These are phyloP conservation scores for Mya arenaria DNA, from an alignment of 1,140 invertebrate species.

Conservation along the genomic window DNA sequence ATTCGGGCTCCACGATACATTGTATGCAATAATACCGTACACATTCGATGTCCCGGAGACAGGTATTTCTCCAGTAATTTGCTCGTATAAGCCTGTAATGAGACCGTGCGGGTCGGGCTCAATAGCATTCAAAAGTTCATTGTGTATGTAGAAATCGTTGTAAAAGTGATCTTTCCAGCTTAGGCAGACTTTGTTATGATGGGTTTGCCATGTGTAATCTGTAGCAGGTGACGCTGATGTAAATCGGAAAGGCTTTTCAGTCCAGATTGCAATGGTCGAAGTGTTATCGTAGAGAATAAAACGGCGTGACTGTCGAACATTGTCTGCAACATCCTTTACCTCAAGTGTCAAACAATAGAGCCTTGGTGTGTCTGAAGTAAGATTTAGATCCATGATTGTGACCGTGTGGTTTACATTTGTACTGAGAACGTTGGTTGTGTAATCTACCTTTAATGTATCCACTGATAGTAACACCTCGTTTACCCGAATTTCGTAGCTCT, in stretches of 20 bases:
- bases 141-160: conserved; percentile 19
- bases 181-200: conserved; percentile 28
- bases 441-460: neutral
- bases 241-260: neutral
- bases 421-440: neutral
- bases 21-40: conserved; percentile 53
- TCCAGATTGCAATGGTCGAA: neutral
- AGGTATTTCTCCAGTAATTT: conserved; percentile 57
- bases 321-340: conserved; percentile 33
- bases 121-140: conserved; percentile 45
- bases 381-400: neutral
- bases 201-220: conserved; percentile 41
- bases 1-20: neutral
- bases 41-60: conserved; percentile 62
- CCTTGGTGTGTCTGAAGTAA: neutral
- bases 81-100: conserved; percentile 59
- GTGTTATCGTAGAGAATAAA: conserved; percentile 24
- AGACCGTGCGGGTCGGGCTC: conserved; percentile 19
- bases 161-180: conserved; percentile 36
- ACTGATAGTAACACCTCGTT: neutral
- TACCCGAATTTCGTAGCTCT: conserved; percentile 8
- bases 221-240: neutral
- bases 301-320: conserved; percentile 6
- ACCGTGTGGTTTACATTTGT: neutral
- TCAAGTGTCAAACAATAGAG: conserved; percentile 12